Evolutionary conservation across 2,797 vertebrate species (phyloP).

Genomic region (Gambusia yucatana): DNA sequence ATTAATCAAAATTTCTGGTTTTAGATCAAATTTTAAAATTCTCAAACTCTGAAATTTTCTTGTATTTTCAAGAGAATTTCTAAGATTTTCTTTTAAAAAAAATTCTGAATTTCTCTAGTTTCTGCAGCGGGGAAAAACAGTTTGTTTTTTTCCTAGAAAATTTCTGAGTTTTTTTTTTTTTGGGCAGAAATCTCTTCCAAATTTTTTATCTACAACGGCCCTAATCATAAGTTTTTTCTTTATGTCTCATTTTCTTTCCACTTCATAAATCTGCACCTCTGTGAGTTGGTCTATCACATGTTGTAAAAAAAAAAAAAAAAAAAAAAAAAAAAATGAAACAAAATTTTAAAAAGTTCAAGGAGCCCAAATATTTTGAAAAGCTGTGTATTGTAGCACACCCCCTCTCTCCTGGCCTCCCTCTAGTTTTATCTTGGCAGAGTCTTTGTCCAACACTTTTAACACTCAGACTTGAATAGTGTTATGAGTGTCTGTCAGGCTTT

Average conservation of each 20-base stretch:
- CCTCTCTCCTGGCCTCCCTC: background rate
- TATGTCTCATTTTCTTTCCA: background rate
- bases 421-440: background rate
- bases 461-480: background rate
- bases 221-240: no score
- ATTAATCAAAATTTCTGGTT: no score
- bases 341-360: background rate
- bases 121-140: no score
- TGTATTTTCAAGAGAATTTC: no score
- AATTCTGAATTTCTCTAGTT: no score
- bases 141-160: no score
- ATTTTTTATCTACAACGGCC: no score
- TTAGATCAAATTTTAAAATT: no score
- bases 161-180: no score
- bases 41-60: no score
- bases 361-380: background rate
- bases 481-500: background rate
- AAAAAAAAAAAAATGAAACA: background rate
- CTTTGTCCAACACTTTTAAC: background rate
- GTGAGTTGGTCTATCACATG: background rate
- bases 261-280: background rate
- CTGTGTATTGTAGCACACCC: background rate
- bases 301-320: background rate
- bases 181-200: no score
- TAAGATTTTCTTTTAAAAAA: no score